These are phyloP conservation scores for Cryptocheilus praepositus DNA, from an alignment of 2,888 invertebrate species.

Conservation along the genomic window DNA sequence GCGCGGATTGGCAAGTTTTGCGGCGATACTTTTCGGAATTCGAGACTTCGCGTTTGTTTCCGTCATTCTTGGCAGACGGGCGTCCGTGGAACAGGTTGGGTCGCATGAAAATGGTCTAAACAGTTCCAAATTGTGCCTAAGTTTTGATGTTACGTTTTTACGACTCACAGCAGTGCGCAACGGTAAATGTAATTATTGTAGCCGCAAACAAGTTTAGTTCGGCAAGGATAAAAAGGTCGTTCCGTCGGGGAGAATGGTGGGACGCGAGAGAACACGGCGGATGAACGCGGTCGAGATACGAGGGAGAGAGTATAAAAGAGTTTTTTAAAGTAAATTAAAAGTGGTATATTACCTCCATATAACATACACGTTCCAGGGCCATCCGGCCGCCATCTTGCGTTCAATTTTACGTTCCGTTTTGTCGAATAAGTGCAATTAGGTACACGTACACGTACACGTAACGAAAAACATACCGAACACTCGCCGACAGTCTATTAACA, in stretches of 20 bases:
- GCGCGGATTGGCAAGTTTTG: too few species aligned
- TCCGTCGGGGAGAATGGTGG: conserved; percentile 2
- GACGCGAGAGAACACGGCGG: conserved; percentile 26
- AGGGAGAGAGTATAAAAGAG: conserved; percentile 35
- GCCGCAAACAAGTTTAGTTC: conserved; percentile 50
- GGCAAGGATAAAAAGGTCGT: conserved; percentile 22
- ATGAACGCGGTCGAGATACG: conserved; percentile 20
- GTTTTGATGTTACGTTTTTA: conserved; percentile 72
- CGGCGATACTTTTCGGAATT: too few species aligned
- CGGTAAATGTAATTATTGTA: conserved; percentile 42
- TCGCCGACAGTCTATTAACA: conserved; percentile 5
- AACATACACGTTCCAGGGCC: conserved; percentile 67
- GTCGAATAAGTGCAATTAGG: conserved; percentile 75
- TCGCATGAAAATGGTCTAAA: conserved; percentile 66
- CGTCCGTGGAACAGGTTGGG: conserved; percentile 23
- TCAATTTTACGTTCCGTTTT: conserved; percentile 72
- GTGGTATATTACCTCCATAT: conserved; percentile 63
- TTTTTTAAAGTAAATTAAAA: conserved; percentile 45
- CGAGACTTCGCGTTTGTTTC: neutral
- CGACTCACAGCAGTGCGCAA: conserved; percentile 57
- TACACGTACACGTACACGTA: conserved; percentile 48
- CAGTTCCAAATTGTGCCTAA: conserved; percentile 75
- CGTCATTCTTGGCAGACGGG: conserved; percentile 17
- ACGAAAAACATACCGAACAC: neutral
- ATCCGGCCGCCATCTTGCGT: conserved; percentile 73